These are phyloP conservation scores for Lemur catta DNA, from an alignment of 2,797 vertebrate genomes.

Conservation along the genomic window DNA sequence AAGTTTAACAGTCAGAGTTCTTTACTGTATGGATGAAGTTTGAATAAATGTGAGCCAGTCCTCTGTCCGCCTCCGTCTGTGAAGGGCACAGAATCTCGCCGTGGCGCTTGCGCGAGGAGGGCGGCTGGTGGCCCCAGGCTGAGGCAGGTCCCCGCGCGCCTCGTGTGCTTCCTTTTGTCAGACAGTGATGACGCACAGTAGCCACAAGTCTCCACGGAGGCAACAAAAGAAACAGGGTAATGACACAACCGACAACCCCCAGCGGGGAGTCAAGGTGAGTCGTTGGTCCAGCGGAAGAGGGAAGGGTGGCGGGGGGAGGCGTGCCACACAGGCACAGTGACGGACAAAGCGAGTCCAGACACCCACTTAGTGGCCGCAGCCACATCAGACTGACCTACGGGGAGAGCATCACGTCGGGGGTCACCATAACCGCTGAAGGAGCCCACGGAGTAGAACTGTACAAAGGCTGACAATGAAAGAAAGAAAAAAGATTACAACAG, in stretches of 20 bases:
- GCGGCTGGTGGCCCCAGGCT: rapidly evolving
- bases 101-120: no score
- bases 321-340: not conserved
- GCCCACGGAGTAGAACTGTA: no score
- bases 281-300: no score
- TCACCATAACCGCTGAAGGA: not conserved
- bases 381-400: no score
- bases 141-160: rapidly evolving
- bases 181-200: not conserved
- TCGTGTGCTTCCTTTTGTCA: not conserved
- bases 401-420: not conserved
- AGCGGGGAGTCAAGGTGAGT: not conserved
- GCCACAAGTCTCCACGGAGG: not conserved
- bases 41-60: slow-evolving; percentile 88
- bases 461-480: not conserved
- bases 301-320: not conserved
- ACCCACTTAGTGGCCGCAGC: no score
- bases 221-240: not conserved
- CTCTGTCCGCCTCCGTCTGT: slow-evolving; percentile 65
- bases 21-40: slow-evolving; percentile 88
- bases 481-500: not conserved
- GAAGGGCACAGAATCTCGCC: not conserved
- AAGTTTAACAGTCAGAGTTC: slow-evolving; percentile 85
- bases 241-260: rapidly evolving
- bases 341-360: rapidly evolving